Evolutionary conservation across 2,113 vertebrate species (phyloP).

Genomic region (Xenus cinereus): DNA sequence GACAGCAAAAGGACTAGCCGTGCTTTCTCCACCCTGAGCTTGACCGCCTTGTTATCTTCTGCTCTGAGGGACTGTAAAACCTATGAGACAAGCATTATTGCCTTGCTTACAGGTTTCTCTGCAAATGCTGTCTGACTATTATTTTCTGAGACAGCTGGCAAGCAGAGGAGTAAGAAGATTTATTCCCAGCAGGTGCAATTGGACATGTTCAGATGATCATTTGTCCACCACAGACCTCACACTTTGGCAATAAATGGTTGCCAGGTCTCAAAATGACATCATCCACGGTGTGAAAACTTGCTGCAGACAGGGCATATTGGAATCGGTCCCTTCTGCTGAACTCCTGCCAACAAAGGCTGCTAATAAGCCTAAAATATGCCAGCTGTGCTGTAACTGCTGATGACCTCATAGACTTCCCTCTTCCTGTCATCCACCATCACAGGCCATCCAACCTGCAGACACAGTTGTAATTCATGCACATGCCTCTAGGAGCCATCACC

Average conservation of each 20-base stretch:
- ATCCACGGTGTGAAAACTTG: neutral
- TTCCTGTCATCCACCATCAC: neutral
- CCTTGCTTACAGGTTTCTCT: neutral
- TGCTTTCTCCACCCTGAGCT: neutral
- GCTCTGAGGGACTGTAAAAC: neutral
- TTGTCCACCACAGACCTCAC: neutral
- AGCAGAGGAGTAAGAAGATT: neutral
- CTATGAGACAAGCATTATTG: neutral
- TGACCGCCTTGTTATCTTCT: neutral
- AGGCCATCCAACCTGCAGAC: neutral
- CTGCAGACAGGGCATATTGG: neutral
- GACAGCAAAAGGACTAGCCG: neutral
- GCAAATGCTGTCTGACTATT: neutral
- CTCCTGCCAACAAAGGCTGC: neutral
- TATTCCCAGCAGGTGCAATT: neutral
- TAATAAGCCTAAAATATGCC: neutral
- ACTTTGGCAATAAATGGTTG: neutral
- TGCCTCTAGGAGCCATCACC: neutral
- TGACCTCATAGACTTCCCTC: neutral
- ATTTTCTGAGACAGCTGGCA: neutral
- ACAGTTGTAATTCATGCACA: neutral
- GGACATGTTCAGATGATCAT: neutral
- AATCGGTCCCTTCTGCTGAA: neutral
- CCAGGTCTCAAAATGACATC: neutral
- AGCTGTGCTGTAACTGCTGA: neutral